phyloP scores from a whole-genome alignment of 1,140 invertebrate genomes.

The Halyomorpha halys region DNA sequence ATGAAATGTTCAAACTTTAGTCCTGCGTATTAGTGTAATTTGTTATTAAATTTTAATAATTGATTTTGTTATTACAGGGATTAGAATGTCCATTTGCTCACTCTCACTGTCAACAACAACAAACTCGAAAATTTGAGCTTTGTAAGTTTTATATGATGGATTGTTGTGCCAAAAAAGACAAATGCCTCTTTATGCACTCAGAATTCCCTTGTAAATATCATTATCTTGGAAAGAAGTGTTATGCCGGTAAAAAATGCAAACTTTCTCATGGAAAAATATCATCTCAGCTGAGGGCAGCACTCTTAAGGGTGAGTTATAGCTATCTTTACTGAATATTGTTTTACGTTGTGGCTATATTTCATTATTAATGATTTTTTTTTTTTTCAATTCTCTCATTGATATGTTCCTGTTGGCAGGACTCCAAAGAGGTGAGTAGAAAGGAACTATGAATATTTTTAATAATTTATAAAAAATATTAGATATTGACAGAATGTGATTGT shows the following conservation, averaged over 20 bases:
- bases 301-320: conserved; percentile 45
- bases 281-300: conserved; percentile 54
- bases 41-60: not conserved
- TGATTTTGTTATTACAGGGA: conserved; percentile 43
- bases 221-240: conserved; percentile 82
- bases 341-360: not conserved
- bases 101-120: conserved; percentile 48
- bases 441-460: not conserved
- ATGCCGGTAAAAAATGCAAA: conserved; percentile 71
- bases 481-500: no score
- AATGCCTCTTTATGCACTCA: conserved; percentile 92
- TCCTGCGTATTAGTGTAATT: no score
- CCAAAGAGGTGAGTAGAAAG: not conserved
- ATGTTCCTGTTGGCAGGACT: not conserved
- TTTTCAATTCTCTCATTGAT: not conserved
- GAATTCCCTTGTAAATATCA: conserved; percentile 97
- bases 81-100: conserved; percentile 79
- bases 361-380: conserved; percentile 2
- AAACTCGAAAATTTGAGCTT: conserved; percentile 79
- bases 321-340: no score
- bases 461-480: not conserved
- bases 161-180: conserved; percentile 88
- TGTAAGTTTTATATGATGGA: conserved; percentile 96
- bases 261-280: conserved; percentile 81
- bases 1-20: no score